Percentiles rank a stretch among this genome's conserved stretches.
Conservation (phyloP, 92 coral and sea anemone genomes). For the Phenganax subtilis region DNA sequence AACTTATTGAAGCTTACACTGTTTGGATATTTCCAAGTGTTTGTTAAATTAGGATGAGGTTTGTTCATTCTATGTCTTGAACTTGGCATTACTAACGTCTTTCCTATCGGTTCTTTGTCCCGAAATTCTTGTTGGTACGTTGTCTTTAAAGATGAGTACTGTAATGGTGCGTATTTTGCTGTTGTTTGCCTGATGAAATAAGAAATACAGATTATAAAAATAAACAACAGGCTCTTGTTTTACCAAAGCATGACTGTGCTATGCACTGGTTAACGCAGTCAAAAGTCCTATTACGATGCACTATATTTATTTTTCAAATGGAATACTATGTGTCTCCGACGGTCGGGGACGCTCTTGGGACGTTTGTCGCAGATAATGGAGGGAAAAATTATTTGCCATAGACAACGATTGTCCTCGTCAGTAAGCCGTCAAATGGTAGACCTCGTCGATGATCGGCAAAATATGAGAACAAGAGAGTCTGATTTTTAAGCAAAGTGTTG, state of each 20-base stretch:
- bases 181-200: constrained; percentile 56
- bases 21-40: constrained; percentile 78
- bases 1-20: constrained; percentile 51
- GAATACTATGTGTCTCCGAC: too few species aligned
- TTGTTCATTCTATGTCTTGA: constrained; percentile 82
- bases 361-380: too few species aligned
- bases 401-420: too few species aligned
- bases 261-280: too few species aligned
- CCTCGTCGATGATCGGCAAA: too few species aligned
- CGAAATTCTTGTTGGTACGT: constrained; percentile 86
- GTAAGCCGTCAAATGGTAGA: too few species aligned
- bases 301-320: too few species aligned
- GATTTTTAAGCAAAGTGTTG: constrained; percentile 30
- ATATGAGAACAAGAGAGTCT: background rate
- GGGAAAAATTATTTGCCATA: too few species aligned
- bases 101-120: constrained; percentile 58
- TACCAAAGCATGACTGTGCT: too few species aligned
- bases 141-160: constrained; percentile 65
- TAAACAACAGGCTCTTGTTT: background rate
- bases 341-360: too few species aligned
- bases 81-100: constrained; percentile 79
- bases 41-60: constrained; percentile 80
- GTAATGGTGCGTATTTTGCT: constrained; percentile 76
- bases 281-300: too few species aligned
- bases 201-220: background rate